Percentiles rank a stretch among this genome's conserved stretches.
These are phyloP conservation scores for Hormaphis cornu DNA, from an alignment of 1,140 invertebrate species.

Conservation along the genomic window DNA sequence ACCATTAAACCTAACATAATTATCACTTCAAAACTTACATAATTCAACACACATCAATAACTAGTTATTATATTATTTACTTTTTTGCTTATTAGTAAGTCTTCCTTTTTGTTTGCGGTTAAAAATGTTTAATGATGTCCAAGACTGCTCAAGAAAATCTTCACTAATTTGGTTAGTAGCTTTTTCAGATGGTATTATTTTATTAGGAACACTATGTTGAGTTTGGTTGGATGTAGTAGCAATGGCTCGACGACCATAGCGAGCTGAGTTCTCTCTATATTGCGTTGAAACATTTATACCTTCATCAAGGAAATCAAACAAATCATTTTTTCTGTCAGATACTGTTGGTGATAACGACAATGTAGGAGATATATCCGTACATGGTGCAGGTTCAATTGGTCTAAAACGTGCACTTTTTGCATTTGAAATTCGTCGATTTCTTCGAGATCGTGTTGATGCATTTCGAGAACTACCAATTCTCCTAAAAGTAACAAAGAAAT, in stretches of 20 bases:
- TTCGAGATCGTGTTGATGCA: not conserved
- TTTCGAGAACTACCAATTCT: slow-evolving; percentile 17
- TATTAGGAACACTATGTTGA: not conserved
- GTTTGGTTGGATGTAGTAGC: not conserved
- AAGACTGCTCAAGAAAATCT: slow-evolving; percentile 38
- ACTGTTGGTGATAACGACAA: slow-evolving; percentile 4
- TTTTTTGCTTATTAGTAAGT: slow-evolving; percentile 16
- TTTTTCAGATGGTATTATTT: not conserved
- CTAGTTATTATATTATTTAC: not conserved
- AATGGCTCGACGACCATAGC: slow-evolving; percentile 30
- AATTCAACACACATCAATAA: not conserved
- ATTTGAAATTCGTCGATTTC: slow-evolving; percentile 17
- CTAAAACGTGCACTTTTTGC: slow-evolving; percentile 16
- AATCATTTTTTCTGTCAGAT: slow-evolving; percentile 8
- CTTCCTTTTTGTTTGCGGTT: slow-evolving; percentile 39
- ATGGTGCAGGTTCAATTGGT: not conserved
- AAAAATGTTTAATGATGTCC: slow-evolving; percentile 39
- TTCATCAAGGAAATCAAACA: slow-evolving; percentile 24
- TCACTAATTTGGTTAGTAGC: slow-evolving; percentile 21
- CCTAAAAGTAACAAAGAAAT: not conserved
- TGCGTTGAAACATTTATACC: not conserved
- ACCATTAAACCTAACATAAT: too few species aligned
- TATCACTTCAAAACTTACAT: not conserved
- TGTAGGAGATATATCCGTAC: slow-evolving; percentile 9
- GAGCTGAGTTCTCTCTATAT: slow-evolving; percentile 28